Conservation (phyloP, 2,888 invertebrate genomes). For the Pyrrhosoma nymphula region DNA sequence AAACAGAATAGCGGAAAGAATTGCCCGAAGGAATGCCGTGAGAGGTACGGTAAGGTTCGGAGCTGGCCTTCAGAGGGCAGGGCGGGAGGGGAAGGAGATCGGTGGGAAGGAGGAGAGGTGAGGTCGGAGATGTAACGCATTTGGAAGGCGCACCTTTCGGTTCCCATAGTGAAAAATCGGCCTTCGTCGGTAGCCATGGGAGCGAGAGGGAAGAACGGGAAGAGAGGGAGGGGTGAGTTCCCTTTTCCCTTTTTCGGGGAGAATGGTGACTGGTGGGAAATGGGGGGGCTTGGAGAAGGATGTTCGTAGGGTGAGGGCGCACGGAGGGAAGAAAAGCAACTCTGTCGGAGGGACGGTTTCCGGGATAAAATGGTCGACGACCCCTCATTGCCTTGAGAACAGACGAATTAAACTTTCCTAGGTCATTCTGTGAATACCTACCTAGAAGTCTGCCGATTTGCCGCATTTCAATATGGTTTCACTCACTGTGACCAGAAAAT, state of each 20-base stretch:
- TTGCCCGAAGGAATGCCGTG: neutral
- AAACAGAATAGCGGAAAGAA: neutral
- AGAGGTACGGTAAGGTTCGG: neutral
- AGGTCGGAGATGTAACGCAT: neutral
- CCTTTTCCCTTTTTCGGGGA: neutral
- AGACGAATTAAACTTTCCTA: neutral
- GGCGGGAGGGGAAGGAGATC: neutral
- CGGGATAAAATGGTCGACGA: neutral
- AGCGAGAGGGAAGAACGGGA: neutral
- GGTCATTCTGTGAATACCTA: no score
- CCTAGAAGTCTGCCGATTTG: no score
- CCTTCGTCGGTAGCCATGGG: neutral
- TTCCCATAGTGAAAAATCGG: conserved; percentile 38
- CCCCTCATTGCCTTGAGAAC: neutral
- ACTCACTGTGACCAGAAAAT: no score
- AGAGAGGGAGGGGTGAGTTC: neutral
- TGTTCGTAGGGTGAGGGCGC: neutral
- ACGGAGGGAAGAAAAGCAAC: neutral
- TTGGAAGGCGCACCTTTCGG: conserved; percentile 6
- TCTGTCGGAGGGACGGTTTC: neutral
- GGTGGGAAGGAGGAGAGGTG: neutral
- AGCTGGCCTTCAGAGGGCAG: neutral
- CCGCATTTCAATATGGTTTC: no score
- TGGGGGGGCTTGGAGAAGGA: neutral
- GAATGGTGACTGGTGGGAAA: neutral